phyloP scores from a whole-genome alignment of 2,888 invertebrate species.

The Mesoligia furuncula region DNA sequence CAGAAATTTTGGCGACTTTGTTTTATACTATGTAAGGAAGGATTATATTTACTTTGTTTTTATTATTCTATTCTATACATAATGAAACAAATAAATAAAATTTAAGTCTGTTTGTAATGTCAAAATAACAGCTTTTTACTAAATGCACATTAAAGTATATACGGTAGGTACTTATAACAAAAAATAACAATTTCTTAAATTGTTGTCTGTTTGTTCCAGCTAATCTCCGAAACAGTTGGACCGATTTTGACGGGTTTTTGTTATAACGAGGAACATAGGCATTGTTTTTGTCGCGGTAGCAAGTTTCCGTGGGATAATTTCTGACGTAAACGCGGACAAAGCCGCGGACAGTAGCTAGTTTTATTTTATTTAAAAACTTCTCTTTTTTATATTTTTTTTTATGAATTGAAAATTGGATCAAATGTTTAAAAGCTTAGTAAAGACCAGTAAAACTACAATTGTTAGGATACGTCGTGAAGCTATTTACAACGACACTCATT shows the following conservation, averaged over 20 bases:
- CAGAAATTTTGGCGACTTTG: no score
- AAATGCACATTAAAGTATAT: no score
- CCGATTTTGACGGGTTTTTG: not conserved
- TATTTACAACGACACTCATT: constrained; percentile 15
- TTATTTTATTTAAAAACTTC: not conserved
- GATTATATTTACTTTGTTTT: not conserved
- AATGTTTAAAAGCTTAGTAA: not conserved
- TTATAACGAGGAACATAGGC: not conserved
- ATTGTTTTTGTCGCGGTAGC: no score
- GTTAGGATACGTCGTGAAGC: not conserved
- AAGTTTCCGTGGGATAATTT: not conserved
- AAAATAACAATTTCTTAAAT: not conserved
- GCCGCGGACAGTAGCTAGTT: not conserved
- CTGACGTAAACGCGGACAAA: not conserved
- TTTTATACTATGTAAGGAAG: no score
- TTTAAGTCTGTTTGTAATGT: no score
- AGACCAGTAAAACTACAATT: constrained; percentile 17
- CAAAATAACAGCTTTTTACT: no score
- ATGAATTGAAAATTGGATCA: not conserved
- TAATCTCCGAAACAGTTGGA: not conserved
- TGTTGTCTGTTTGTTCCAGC: not conserved
- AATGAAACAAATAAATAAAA: no score
- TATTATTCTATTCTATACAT: not conserved
- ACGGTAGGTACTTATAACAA: not conserved
- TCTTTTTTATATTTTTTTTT: not conserved